These are phyloP conservation scores for Hippoglossus hippoglossus DNA, from an alignment of 2,797 vertebrate species.

Conservation along the genomic window DNA sequence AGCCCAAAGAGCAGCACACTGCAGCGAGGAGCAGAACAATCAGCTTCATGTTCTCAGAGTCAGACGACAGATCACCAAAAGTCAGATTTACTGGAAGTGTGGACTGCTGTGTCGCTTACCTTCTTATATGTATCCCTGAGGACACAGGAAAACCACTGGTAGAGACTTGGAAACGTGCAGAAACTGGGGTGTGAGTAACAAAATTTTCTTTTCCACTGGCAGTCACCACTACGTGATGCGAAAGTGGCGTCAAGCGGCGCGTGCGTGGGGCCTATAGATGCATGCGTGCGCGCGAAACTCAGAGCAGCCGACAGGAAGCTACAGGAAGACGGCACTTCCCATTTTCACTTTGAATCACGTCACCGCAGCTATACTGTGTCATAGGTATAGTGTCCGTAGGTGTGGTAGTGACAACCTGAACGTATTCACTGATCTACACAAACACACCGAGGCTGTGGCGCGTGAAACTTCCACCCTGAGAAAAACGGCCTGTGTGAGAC, in stretches of 20 bases:
- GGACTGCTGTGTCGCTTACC: slow-evolving; percentile 81
- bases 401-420: slow-evolving; percentile 80
- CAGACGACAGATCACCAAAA: slow-evolving; percentile 44
- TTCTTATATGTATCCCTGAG: slow-evolving; percentile 94
- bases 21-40: slow-evolving; percentile 80
- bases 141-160: slow-evolving; percentile 91
- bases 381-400: slow-evolving; percentile 54
- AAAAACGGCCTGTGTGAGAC: too few species aligned
- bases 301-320: slow-evolving; percentile 91
- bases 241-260: slow-evolving; percentile 66
- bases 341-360: slow-evolving; percentile 91
- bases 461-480: too few species aligned
- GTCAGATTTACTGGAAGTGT: slow-evolving; percentile 72
- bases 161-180: slow-evolving; percentile 91
- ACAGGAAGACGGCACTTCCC: slow-evolving; percentile 93
- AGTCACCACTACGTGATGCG: slow-evolving; percentile 80
- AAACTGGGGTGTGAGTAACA: slow-evolving; percentile 93
- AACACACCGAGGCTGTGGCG: slow-evolving; percentile 52
- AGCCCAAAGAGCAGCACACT: slow-evolving; percentile 66
- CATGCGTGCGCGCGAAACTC: slow-evolving; percentile 86
- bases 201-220: slow-evolving; percentile 98
- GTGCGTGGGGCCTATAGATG: slow-evolving; percentile 72
- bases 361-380: slow-evolving; percentile 58
- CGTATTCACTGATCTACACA: slow-evolving; percentile 54
- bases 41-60: slow-evolving; percentile 76